Evolutionary conservation across 2,797 vertebrate genomes (phyloP).

Genomic region (Mustela erminea): DNA sequence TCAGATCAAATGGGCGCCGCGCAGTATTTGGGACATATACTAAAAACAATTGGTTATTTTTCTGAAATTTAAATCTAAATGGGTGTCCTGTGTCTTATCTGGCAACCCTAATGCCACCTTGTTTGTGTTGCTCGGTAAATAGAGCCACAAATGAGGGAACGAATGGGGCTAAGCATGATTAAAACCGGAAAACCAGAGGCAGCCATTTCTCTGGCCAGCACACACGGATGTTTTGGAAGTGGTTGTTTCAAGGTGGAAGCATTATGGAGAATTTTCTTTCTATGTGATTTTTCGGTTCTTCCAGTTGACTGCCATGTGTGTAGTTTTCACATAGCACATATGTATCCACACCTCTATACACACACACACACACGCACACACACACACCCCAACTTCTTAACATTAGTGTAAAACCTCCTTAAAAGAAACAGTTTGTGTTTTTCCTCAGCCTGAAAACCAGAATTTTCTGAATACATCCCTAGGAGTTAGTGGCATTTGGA

Average conservation of each 20-base stretch:
- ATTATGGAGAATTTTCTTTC: neutral
- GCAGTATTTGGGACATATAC: neutral
- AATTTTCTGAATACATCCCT: neutral
- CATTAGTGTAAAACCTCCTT: neutral
- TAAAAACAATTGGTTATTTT: neutral
- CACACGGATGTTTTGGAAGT: neutral
- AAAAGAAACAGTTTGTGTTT: neutral
- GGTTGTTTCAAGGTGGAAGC: neutral
- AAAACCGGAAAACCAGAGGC: neutral
- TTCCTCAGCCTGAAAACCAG: neutral
- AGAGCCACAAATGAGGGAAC: neutral
- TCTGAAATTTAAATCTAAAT: neutral
- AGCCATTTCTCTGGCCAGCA: neutral
- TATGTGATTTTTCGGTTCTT: conserved; percentile 21
- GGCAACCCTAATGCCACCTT: neutral
- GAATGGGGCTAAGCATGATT: neutral
- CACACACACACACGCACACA: neutral
- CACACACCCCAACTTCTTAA: neutral
- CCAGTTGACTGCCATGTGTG: neutral
- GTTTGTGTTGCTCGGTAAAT: neutral
- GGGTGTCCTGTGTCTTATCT: neutral
- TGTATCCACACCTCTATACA: neutral
- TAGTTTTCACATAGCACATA: neutral
- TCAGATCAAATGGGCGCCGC: neutral
- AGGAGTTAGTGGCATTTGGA: neutral